These are phyloP conservation scores for Tupaia tana DNA, from an alignment of 2,113 vertebrate genomes.

Conservation along the genomic window DNA sequence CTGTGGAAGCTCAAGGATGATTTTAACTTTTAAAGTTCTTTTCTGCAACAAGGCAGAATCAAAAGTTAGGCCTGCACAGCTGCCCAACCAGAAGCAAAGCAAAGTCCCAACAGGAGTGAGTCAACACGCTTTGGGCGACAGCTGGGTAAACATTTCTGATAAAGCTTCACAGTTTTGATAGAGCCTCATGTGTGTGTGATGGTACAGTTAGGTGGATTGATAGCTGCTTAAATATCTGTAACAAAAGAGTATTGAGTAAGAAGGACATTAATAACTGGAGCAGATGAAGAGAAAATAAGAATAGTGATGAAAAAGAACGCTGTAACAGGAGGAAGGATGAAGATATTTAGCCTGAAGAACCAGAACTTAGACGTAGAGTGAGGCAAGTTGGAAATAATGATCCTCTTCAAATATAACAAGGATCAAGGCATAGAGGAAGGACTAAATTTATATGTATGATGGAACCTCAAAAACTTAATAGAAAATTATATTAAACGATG, in stretches of 20 bases:
- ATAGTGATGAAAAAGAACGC: neutral
- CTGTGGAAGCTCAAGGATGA: neutral
- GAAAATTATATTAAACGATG: no score
- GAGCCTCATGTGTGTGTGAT: conserved; percentile 9
- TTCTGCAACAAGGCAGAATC: conserved; percentile 46
- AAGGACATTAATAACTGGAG: neutral
- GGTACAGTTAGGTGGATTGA: conserved; percentile 22
- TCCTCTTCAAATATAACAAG: neutral
- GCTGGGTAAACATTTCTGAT: conserved; percentile 79
- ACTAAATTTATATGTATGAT: neutral
- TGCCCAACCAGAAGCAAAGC: conserved; percentile 55
- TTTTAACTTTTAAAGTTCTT: neutral
- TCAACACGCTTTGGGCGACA: conserved; percentile 59
- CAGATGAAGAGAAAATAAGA: neutral
- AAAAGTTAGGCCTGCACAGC: conserved; percentile 63
- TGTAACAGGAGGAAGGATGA: neutral
- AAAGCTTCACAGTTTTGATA: conserved; percentile 73
- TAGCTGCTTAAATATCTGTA: conserved; percentile 44
- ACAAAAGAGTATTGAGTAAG: neutral
- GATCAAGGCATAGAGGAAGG: neutral
- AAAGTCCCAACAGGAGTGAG: conserved; percentile 60
- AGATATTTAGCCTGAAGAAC: neutral
- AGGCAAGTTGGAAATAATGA: neutral
- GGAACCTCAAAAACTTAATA: no score
- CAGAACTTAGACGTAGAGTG: neutral